phyloP scores from a whole-genome alignment of 2,888 invertebrate genomes.

The Kryphioiulus occultus region DNA sequence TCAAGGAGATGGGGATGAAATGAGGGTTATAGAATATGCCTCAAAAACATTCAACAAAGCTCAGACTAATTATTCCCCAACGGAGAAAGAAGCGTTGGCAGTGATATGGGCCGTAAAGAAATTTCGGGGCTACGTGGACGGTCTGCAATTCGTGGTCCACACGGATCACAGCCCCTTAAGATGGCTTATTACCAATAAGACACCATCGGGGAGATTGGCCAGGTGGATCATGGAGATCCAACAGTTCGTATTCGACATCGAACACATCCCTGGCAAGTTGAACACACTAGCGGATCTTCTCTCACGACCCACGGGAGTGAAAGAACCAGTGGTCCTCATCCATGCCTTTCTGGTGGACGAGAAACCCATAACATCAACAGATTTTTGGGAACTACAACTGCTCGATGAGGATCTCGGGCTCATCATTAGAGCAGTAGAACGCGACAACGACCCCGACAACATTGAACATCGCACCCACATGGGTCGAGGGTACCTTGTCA shows the following conservation, averaged over 20 bases:
- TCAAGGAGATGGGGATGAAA: neutral
- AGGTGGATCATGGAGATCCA: neutral
- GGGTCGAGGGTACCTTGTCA: neutral
- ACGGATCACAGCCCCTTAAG: neutral
- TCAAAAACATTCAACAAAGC: neutral
- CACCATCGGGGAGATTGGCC: neutral
- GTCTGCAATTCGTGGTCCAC: neutral
- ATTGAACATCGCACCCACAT: neutral
- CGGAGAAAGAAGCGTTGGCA: neutral
- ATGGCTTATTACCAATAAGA: neutral
- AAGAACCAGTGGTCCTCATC: too few species aligned
- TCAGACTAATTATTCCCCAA: neutral
- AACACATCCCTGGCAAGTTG: too few species aligned
- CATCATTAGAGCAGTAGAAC: neutral
- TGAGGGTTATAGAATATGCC: neutral
- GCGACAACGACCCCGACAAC: neutral
- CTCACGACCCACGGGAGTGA: too few species aligned
- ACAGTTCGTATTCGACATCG: neutral
- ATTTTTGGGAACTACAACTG: neutral
- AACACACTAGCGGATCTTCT: too few species aligned
- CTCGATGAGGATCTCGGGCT: neutral
- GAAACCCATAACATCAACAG: too few species aligned
- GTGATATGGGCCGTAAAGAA: neutral
- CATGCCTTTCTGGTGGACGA: too few species aligned
- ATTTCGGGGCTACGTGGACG: neutral